Evolutionary conservation across 1,140 invertebrate species (phyloP).

Genomic region (Eriosoma lanigerum): DNA sequence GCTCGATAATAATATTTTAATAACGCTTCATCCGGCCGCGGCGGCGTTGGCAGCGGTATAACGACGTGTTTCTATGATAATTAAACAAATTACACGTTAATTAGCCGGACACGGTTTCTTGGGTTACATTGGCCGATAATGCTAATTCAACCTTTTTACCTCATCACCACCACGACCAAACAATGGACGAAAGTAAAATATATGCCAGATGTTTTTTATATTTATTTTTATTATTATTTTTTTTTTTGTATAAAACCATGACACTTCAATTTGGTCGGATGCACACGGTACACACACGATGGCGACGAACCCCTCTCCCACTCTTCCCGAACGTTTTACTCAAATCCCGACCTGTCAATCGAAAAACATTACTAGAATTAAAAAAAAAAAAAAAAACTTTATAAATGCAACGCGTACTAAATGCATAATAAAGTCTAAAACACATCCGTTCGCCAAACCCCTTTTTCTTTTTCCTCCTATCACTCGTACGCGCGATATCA

Average conservation of each 20-base stretch:
- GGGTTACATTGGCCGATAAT: conserved; percentile 29
- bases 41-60: neutral
- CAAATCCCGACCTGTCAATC: conserved; percentile 24
- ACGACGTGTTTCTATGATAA: conserved; percentile 46
- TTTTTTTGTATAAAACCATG: neutral
- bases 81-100: conserved; percentile 50
- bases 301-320: neutral
- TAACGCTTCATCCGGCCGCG: conserved; percentile 33
- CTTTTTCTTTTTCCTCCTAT: neutral
- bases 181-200: conserved; percentile 30
- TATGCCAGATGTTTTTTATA: conserved; percentile 7
- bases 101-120: conserved; percentile 48
- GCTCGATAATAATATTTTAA: conserved; percentile 38
- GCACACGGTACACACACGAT: neutral
- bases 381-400: neutral
- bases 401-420: neutral
- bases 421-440: neutral
- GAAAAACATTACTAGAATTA: conserved; percentile 23
- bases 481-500: neutral
- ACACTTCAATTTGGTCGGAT: neutral
- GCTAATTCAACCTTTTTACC: conserved; percentile 1
- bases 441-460: neutral
- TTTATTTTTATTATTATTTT: neutral
- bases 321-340: no score
- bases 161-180: neutral